Evolutionary conservation across 2,888 invertebrate genomes (phyloP).

Genomic region (Apocheima hispidaria): DNA sequence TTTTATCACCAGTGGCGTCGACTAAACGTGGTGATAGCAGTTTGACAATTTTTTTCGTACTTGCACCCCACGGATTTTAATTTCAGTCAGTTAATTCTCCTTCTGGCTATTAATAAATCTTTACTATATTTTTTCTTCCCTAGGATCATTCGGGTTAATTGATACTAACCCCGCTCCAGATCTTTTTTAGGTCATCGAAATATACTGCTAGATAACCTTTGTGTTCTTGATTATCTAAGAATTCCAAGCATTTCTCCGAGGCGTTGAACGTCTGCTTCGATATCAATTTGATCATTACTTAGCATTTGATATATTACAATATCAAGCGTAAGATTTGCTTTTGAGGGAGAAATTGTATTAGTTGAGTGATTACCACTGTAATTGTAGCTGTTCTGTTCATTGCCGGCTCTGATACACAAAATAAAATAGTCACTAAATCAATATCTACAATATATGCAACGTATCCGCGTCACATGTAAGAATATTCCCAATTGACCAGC

Average conservation of each 20-base stretch:
- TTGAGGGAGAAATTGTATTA: background rate
- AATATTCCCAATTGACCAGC: too few relatives aligned
- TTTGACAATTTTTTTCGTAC: too few relatives aligned
- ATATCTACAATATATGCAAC: too few relatives aligned
- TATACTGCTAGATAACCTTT: slow-evolving; percentile 1
- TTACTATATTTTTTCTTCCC: background rate
- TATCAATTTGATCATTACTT: background rate
- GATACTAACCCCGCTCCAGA: slow-evolving; percentile 19
- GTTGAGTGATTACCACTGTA: background rate
- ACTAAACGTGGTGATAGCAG: too few relatives aligned
- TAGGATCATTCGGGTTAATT: slow-evolving; percentile 29
- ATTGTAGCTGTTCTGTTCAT: too few relatives aligned
- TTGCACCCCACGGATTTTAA: too few relatives aligned
- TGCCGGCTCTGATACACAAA: too few relatives aligned
- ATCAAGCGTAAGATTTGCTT: background rate
- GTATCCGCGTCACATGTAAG: too few relatives aligned
- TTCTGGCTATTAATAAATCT: background rate
- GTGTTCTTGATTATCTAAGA: background rate
- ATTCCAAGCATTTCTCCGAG: background rate
- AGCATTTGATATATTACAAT: background rate
- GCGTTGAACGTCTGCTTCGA: background rate
- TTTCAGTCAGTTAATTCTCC: background rate
- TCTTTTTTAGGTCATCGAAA: slow-evolving; percentile 14
- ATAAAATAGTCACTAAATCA: too few relatives aligned
- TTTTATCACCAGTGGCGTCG: too few relatives aligned